A percentile compares a stretch with the other conserved stretches of the same genome.
These are phyloP conservation scores for Frieseomelitta varia DNA, from an alignment of 1,140 invertebrate genomes.

Conservation along the genomic window DNA sequence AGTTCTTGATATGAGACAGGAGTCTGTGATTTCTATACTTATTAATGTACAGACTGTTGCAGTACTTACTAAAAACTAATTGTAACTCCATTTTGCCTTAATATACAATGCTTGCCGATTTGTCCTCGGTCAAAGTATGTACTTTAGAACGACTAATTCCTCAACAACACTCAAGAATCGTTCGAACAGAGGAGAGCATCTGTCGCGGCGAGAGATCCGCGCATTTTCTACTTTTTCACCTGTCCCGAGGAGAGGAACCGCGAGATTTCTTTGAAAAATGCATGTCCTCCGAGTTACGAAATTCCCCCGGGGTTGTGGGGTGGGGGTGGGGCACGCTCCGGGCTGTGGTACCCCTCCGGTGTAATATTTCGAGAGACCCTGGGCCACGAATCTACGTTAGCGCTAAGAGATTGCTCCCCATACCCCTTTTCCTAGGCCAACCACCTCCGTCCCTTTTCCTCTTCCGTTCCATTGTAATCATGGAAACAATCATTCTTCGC, in stretches of 20 bases:
- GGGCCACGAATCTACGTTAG: conserved; percentile 79
- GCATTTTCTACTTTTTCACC: too few species aligned
- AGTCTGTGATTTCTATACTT: too few species aligned
- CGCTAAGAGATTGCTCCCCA: conserved; percentile 80
- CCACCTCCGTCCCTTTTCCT: conserved; percentile 67
- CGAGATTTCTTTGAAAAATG: conserved; percentile 49
- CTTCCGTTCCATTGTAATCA: conserved; percentile 80
- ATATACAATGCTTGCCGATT: too few species aligned
- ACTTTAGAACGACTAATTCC: too few species aligned
- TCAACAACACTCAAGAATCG: too few species aligned
- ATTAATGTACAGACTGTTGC: too few species aligned
- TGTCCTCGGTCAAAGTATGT: too few species aligned
- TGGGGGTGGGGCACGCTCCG: not conserved
- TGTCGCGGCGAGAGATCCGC: too few species aligned
- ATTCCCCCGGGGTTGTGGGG: conserved; percentile 54
- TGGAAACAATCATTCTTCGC: conserved; percentile 81
- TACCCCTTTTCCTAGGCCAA: conserved; percentile 55
- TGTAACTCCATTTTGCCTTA: too few species aligned
- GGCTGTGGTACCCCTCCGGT: conserved; percentile 60
- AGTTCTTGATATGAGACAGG: too few species aligned
- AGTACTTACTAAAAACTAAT: too few species aligned
- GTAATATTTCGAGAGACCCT: conserved; percentile 79
- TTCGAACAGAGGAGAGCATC: too few species aligned
- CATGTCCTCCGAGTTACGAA: conserved; percentile 60
- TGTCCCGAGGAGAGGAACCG: conserved; percentile 10